These are phyloP conservation scores for Halichoeres trimaculatus DNA, from an alignment of 2,113 vertebrate species.

Conservation along the genomic window DNA sequence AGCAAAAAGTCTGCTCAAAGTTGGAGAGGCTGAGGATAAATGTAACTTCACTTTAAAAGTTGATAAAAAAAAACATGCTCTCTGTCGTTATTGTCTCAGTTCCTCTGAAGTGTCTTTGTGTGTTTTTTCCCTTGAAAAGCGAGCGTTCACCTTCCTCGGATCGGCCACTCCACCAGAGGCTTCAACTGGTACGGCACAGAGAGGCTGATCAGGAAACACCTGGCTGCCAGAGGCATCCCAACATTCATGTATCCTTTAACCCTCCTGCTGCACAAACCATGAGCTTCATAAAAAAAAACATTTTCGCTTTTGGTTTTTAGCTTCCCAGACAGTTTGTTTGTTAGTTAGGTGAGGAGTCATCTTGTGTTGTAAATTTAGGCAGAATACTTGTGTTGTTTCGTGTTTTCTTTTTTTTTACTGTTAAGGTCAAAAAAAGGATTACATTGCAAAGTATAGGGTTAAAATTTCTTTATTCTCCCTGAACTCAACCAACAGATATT, in stretches of 20 bases:
- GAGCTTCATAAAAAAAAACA: no score
- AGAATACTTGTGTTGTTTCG: no score
- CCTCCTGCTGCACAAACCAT: background rate
- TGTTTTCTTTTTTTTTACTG: no score
- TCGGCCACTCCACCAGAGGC: slow-evolving; percentile 89
- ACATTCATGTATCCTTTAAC: slow-evolving; percentile 89
- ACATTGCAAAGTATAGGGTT: no score
- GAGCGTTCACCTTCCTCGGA: slow-evolving; percentile 93
- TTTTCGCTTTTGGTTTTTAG: background rate
- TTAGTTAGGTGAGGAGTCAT: background rate
- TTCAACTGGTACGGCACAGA: slow-evolving; percentile 98
- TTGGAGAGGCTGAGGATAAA: no score
- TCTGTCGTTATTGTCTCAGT: background rate
- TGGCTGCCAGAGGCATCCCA: slow-evolving; percentile 86
- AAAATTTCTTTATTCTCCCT: slow-evolving; percentile 14
- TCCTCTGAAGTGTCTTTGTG: background rate
- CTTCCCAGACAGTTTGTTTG: no score
- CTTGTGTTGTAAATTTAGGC: background rate
- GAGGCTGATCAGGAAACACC: slow-evolving; percentile 90
- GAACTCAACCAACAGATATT: slow-evolving; percentile 77
- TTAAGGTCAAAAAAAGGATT: no score
- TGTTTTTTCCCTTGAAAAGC: slow-evolving; percentile 74
- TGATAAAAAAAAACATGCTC: background rate
- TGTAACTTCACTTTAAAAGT: no score
- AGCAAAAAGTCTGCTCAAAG: no score